These are phyloP conservation scores for Acanthosoma haemorrhoidale DNA, from an alignment of 2,888 invertebrate species.

Conservation along the genomic window DNA sequence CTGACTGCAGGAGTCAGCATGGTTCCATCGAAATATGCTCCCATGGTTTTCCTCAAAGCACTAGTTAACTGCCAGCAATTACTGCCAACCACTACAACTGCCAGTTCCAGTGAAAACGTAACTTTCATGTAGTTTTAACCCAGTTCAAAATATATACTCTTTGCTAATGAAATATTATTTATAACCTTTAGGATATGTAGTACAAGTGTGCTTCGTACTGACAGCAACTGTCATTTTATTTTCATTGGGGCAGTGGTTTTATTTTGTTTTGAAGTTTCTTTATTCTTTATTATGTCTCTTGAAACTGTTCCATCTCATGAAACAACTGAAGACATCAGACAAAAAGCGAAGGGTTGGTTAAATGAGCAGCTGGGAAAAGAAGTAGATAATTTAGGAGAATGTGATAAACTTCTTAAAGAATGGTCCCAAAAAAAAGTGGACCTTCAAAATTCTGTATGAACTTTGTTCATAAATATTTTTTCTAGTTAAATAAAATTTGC, in stretches of 20 bases:
- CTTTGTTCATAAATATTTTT: not conserved
- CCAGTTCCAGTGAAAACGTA: no score
- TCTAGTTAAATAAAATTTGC: not conserved
- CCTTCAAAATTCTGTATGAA: constrained; percentile 47
- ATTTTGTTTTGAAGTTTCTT: not conserved
- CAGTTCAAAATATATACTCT: no score
- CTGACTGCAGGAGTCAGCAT: no score
- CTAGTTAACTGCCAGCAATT: no score
- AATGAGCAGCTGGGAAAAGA: constrained; percentile 54
- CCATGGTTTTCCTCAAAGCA: no score
- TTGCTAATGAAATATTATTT: no score
- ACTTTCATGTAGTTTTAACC: no score
- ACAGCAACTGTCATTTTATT: not conserved
- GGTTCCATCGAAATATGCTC: no score
- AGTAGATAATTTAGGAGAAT: constrained; percentile 52
- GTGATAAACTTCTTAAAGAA: constrained; percentile 49
- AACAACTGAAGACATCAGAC: constrained; percentile 44
- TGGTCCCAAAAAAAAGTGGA: constrained; percentile 47
- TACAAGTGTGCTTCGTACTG: not conserved
- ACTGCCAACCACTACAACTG: no score
- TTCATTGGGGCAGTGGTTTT: no score
- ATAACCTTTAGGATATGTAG: not conserved
- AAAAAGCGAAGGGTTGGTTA: constrained; percentile 50
- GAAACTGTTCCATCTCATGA: not conserved
- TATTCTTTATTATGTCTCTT: not conserved